phyloP scores from a whole-genome alignment of 2,113 vertebrate genomes.

The Elephantulus edwardii region DNA sequence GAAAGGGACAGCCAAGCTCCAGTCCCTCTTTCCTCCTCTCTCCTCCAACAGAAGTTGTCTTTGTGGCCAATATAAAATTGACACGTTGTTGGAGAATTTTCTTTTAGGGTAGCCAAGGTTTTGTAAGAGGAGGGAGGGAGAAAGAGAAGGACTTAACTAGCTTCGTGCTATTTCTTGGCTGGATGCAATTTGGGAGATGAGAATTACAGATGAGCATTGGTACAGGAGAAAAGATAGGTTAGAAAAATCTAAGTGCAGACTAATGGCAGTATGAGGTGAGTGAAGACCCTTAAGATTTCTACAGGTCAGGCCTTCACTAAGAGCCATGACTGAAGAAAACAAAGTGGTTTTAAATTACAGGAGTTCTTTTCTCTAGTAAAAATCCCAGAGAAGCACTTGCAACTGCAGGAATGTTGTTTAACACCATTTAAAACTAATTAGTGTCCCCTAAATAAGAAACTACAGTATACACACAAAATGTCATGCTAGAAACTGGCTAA shows the following conservation, averaged over 20 bases:
- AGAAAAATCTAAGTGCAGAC: slow-evolving; percentile 33
- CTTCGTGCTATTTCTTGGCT: slow-evolving; percentile 73
- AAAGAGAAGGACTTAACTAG: slow-evolving; percentile 78
- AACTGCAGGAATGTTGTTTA: slow-evolving; percentile 76
- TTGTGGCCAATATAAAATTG: slow-evolving; percentile 89
- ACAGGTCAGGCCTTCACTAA: slow-evolving; percentile 60
- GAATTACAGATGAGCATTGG: slow-evolving; percentile 20
- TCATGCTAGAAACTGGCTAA: slow-evolving; percentile 51
- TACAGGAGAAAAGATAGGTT: background rate
- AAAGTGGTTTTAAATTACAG: slow-evolving; percentile 59
- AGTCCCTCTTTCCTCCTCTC: slow-evolving; percentile 75
- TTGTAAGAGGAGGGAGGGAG: slow-evolving; percentile 72
- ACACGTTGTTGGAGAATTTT: slow-evolving; percentile 89
- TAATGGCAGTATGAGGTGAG: background rate
- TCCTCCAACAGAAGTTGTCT: slow-evolving; percentile 87
- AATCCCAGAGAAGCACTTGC: slow-evolving; percentile 71
- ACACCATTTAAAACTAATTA: slow-evolving; percentile 75
- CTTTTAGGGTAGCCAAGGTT: slow-evolving; percentile 86
- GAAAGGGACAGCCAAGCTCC: slow-evolving; percentile 84
- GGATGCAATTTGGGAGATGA: slow-evolving; percentile 72
- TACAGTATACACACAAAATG: slow-evolving; percentile 55
- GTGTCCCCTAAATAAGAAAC: slow-evolving; percentile 72
- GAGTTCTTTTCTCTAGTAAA: slow-evolving; percentile 69
- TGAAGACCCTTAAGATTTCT: slow-evolving; percentile 12
- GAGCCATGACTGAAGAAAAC: slow-evolving; percentile 53